Conservation (phyloP, 2,113 vertebrate species). For the Poeciliopsis turrubarensis region DNA sequence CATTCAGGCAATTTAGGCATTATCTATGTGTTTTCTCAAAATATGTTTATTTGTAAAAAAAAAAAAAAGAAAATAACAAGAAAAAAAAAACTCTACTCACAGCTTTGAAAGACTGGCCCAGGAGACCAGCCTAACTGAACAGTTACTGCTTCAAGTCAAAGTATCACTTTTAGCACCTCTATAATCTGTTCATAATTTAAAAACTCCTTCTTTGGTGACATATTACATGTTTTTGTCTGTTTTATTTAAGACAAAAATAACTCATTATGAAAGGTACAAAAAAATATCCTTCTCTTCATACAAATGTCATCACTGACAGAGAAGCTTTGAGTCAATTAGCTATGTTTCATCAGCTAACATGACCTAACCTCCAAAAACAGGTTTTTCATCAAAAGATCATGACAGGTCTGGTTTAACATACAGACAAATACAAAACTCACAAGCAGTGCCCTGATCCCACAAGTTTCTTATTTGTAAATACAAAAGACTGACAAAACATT, state of each 20-base stretch:
- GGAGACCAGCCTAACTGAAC: conserved; percentile 24
- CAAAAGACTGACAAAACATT: conserved; percentile 33
- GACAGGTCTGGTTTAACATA: conserved; percentile 43
- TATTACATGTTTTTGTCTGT: neutral
- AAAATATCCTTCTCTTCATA: conserved; percentile 17
- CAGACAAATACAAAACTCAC: conserved; percentile 27
- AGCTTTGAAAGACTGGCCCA: conserved; percentile 22
- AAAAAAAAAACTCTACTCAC: conserved; percentile 2
- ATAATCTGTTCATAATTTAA: conserved; percentile 26
- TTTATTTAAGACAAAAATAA: neutral
- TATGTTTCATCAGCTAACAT: neutral
- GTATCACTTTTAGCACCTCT: neutral
- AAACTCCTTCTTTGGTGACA: neutral
- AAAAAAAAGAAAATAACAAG: no score
- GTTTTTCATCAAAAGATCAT: conserved; percentile 37
- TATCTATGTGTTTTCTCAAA: conserved; percentile 34
- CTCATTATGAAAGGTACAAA: neutral
- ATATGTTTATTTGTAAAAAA: conserved; percentile 18
- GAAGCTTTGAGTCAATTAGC: conserved; percentile 18
- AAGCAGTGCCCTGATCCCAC: conserved; percentile 20
- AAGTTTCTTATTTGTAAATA: conserved; percentile 22
- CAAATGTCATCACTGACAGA: neutral
- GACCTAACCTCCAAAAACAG: conserved; percentile 20
- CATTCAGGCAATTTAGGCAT: conserved; percentile 24
- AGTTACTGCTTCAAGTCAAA: conserved; percentile 10